A percentile compares a stretch with the other conserved stretches of the same genome.
Evolutionary conservation across 2,888 invertebrate species (phyloP).

Genomic region (Ormyrus thymus): DNA sequence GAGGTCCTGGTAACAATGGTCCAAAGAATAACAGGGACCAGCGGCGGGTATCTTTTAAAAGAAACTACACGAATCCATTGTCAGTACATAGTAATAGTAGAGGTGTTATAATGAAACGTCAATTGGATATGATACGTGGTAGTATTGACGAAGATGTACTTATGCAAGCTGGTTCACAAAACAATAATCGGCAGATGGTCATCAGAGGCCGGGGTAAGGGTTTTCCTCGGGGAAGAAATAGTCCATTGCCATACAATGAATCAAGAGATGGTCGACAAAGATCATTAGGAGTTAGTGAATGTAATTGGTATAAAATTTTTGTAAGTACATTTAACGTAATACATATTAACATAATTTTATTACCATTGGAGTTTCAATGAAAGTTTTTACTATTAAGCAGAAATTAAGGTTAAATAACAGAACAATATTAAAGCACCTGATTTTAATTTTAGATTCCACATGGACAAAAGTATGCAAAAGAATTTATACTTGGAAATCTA

Average conservation of each 20-base stretch:
- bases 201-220: slow-evolving; percentile 60
- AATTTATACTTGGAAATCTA: slow-evolving; percentile 80
- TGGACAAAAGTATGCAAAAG: slow-evolving; percentile 86
- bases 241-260: slow-evolving; percentile 64
- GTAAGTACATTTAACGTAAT: slow-evolving; percentile 69
- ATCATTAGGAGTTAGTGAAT: slow-evolving; percentile 39
- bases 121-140: slow-evolving; percentile 56
- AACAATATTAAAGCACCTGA: slow-evolving; percentile 1
- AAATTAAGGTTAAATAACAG: background rate
- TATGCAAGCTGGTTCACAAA: slow-evolving; percentile 64
- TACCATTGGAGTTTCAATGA: background rate
- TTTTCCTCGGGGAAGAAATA: slow-evolving; percentile 63
- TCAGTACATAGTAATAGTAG: slow-evolving; percentile 39
- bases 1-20: slow-evolving; percentile 53
- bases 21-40: slow-evolving; percentile 56
- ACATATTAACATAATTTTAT: slow-evolving; percentile 5
- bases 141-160: slow-evolving; percentile 62
- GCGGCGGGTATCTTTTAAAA: slow-evolving; percentile 68
- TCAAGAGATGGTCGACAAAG: slow-evolving; percentile 56
- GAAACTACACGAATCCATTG: slow-evolving; percentile 50
- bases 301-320: slow-evolving; percentile 83
- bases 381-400: background rate
- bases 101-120: slow-evolving; percentile 56
- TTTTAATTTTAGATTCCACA: slow-evolving; percentile 77
- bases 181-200: slow-evolving; percentile 61